Evolutionary conservation across 2,888 invertebrate species (phyloP).

Genomic region (Balanococcus diminutus): DNA sequence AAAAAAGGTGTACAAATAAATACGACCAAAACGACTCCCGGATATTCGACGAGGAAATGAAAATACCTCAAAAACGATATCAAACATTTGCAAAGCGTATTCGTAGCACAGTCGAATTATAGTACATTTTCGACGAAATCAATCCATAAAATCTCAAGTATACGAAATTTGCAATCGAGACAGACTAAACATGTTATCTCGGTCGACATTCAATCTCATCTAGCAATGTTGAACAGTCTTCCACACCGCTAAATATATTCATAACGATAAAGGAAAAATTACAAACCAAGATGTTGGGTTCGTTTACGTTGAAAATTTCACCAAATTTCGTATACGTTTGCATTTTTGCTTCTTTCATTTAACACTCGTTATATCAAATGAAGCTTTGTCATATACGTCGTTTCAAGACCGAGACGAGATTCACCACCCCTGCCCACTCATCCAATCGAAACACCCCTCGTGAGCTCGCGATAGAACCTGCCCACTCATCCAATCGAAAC

Average conservation of each 20-base stretch:
- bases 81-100: neutral
- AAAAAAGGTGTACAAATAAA: too few relatives aligned
- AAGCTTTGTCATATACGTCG: neutral
- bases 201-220: neutral
- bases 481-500: neutral
- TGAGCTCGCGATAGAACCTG: too few relatives aligned
- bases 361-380: neutral
- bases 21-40: too few relatives aligned
- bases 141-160: neutral
- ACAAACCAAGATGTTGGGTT: constrained; percentile 14
- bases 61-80: neutral
- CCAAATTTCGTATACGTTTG: neutral
- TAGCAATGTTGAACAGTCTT: neutral
- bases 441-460: neutral
- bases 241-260: constrained; percentile 19
- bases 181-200: constrained; percentile 9
- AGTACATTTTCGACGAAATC: constrained; percentile 21
- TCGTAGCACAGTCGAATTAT: neutral
- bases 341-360: constrained; percentile 27
- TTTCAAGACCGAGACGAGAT: neutral
- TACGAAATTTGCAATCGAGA: neutral
- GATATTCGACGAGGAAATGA: neutral
- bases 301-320: neutral
- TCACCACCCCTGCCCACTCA: neutral
- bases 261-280: constrained; percentile 22